Conservation (phyloP, 2,797 vertebrate species). For the Pantherophis vulpinus region DNA sequence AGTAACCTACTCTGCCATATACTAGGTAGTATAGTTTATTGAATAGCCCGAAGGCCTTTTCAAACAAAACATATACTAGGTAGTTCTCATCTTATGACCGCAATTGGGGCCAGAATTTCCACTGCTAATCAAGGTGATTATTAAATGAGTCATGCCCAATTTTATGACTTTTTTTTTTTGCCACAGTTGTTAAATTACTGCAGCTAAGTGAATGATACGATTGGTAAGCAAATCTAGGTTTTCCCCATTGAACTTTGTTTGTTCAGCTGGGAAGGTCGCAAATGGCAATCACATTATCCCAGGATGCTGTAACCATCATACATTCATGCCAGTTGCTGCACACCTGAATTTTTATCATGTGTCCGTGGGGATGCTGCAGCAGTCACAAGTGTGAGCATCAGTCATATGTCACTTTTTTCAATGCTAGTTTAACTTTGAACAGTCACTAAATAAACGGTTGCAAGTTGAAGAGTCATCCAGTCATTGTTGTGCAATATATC, state of each 20-base stretch:
- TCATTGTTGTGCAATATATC: background rate
- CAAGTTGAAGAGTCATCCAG: background rate
- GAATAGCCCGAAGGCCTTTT: too few relatives aligned
- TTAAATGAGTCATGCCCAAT: background rate
- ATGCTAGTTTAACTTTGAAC: too few relatives aligned
- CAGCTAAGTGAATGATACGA: background rate
- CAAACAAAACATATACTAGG: background rate
- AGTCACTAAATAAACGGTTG: too few relatives aligned
- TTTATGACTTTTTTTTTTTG: background rate
- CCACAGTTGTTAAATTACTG: background rate
- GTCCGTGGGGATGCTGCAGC: too few relatives aligned
- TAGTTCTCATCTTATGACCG: background rate
- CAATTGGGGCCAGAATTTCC: background rate
- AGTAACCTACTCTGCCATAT: background rate
- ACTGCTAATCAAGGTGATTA: background rate
- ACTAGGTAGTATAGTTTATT: too few relatives aligned
- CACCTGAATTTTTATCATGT: background rate
- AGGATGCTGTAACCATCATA: background rate
- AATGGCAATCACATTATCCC: background rate
- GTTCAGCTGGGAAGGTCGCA: background rate
- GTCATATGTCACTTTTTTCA: too few relatives aligned
- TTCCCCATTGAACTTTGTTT: background rate
- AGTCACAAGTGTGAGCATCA: too few relatives aligned
- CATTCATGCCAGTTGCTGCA: background rate
- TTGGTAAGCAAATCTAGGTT: too few relatives aligned